Evolutionary conservation across 2,888 invertebrate species (phyloP).

Genomic region (Theretra japonica): DNA sequence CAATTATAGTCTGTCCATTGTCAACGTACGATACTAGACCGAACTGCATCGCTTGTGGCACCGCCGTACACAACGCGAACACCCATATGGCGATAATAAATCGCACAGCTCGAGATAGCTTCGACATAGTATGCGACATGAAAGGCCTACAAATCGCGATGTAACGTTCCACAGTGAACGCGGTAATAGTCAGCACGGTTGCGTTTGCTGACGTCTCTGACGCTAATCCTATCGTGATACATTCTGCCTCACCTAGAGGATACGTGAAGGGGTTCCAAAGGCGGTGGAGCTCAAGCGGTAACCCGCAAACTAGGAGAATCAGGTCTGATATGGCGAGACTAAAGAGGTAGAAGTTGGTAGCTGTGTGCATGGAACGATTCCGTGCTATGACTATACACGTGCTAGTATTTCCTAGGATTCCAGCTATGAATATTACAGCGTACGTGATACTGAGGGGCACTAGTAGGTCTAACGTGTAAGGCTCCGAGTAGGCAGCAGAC

Average conservation of each 20-base stretch:
- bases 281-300: slow-evolving; percentile 91
- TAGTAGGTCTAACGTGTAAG: slow-evolving; percentile 86
- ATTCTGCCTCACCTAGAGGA: slow-evolving; percentile 90
- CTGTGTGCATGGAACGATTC: slow-evolving; percentile 92
- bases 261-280: slow-evolving; percentile 90
- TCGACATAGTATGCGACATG: slow-evolving; percentile 92
- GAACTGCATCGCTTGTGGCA: slow-evolving; percentile 92
- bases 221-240: slow-evolving; percentile 89
- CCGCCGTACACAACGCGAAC: slow-evolving; percentile 88
- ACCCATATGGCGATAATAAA: slow-evolving; percentile 92
- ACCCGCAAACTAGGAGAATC: slow-evolving; percentile 88
- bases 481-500: slow-evolving; percentile 57
- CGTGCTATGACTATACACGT: slow-evolving; percentile 91
- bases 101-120: slow-evolving; percentile 91
- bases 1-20: slow-evolving; percentile 76
- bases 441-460: slow-evolving; percentile 89
- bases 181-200: slow-evolving; percentile 93
- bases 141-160: slow-evolving; percentile 95
- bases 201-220: slow-evolving; percentile 95
- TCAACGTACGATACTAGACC: slow-evolving; percentile 86
- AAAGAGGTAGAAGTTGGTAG: slow-evolving; percentile 93
- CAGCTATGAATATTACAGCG: slow-evolving; percentile 88
- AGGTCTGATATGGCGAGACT: slow-evolving; percentile 92
- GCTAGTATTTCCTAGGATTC: slow-evolving; percentile 91
- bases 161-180: slow-evolving; percentile 95